These are phyloP conservation scores for Plotosus lineatus DNA, from an alignment of 2,113 vertebrate species.

Conservation along the genomic window DNA sequence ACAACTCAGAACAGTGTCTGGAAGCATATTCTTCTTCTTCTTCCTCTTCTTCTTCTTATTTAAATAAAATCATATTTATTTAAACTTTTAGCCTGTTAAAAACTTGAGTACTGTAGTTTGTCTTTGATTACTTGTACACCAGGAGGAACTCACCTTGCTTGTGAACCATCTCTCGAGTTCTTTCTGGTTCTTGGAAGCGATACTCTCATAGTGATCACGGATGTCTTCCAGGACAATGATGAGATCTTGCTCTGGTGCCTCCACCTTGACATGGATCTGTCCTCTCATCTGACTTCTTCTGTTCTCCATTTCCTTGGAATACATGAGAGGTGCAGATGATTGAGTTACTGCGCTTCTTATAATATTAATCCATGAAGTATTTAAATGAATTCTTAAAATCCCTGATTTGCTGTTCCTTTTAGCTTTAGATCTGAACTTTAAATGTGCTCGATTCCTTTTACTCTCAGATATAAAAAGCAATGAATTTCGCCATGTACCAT, in stretches of 20 bases:
- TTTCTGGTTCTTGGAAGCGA: slow-evolving; percentile 73
- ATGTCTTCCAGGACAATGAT: slow-evolving; percentile 65
- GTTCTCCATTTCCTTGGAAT: slow-evolving; percentile 64
- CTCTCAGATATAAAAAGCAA: no score
- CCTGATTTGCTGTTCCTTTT: no score
- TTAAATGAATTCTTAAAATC: no score
- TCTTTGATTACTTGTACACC: not conserved
- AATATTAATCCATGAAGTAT: not conserved
- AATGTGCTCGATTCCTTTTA: no score
- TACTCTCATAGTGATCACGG: slow-evolving; percentile 80
- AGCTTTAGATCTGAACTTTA: no score
- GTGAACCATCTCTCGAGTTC: slow-evolving; percentile 76
- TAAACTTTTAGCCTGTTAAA: no score
- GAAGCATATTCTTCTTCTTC: no score
- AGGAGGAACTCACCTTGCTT: slow-evolving; percentile 58
- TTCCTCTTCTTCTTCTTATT: no score
- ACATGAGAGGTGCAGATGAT: not conserved
- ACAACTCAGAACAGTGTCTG: no score
- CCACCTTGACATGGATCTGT: slow-evolving; percentile 77
- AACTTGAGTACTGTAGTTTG: no score
- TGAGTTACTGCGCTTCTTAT: not conserved
- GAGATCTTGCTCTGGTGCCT: slow-evolving; percentile 66
- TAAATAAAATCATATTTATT: no score
- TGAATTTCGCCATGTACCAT: no score
- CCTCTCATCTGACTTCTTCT: slow-evolving; percentile 67